Conservation (phyloP, 2,113 vertebrate species). For the Xenotilapia longispinis region DNA sequence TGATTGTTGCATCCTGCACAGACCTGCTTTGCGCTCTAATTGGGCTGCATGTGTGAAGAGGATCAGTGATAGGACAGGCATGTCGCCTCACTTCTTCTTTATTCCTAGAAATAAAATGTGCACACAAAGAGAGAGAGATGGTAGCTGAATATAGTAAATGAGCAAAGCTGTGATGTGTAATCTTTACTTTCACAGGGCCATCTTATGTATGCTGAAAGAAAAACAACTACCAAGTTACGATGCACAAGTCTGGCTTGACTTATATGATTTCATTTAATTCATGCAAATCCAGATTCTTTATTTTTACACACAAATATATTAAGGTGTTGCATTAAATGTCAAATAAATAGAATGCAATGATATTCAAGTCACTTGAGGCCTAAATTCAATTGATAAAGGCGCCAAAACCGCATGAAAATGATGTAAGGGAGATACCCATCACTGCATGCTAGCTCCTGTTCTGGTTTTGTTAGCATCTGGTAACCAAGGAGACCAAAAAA, state of each 20-base stretch:
- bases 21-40: constrained; percentile 21
- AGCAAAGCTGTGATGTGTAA: not conserved
- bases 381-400: not conserved
- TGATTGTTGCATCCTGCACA: constrained; percentile 60
- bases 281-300: not conserved
- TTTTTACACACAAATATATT: not conserved
- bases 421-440: not conserved
- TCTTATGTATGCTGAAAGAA: not conserved
- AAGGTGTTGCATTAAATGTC: not conserved
- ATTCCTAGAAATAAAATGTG: not conserved
- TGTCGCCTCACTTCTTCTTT: not conserved
- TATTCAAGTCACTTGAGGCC: not conserved
- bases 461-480: not conserved
- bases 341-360: not conserved
- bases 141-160: not conserved
- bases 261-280: not conserved
- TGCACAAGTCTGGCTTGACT: not conserved
- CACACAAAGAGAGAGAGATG: not conserved
- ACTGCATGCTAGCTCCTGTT: not conserved
- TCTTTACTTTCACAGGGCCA: not conserved
- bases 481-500: not conserved
- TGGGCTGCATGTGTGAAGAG: not conserved
- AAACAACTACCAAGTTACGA: not conserved
- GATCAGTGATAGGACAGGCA: not conserved
- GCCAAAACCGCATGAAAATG: not conserved